phyloP scores from a whole-genome alignment of 1,140 invertebrate species.

The Drosophila subobscura region DNA sequence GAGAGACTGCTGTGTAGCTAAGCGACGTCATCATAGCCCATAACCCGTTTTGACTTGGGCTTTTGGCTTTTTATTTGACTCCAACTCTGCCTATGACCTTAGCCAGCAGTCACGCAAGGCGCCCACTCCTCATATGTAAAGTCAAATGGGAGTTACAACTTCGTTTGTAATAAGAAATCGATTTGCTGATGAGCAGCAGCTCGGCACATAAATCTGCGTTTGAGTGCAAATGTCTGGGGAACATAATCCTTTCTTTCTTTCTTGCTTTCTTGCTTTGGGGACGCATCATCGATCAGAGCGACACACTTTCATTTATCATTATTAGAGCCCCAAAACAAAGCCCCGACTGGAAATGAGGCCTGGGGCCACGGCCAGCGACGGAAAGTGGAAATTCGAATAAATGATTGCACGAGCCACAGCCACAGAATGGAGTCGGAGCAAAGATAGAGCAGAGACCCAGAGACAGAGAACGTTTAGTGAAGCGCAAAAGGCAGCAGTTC shows the following conservation, averaged over 20 bases:
- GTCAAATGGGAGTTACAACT: neutral
- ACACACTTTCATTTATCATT: constrained; percentile 54
- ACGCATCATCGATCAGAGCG: neutral
- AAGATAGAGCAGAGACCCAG: no score
- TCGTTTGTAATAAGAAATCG: constrained; percentile 22
- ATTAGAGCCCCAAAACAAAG: constrained; percentile 19
- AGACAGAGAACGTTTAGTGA: constrained; percentile 14
- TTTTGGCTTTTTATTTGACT: no score
- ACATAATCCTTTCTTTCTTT: constrained; percentile 9
- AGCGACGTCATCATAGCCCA: constrained; percentile 25
- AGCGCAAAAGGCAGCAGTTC: constrained; percentile 40
- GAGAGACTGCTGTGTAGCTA: neutral
- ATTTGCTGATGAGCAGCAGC: constrained; percentile 6
- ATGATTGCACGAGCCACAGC: constrained; percentile 3
- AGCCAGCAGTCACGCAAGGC: constrained; percentile 36
- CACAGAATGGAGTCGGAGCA: neutral
- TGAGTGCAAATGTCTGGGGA: no score
- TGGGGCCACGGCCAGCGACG: neutral
- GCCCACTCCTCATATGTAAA: constrained; percentile 23
- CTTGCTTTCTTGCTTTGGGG: constrained; percentile 1
- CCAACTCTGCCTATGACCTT: no score
- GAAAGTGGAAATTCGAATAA: constrained; percentile 8
- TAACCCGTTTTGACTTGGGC: neutral
- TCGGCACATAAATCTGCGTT: neutral
- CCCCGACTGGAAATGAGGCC: no score